Base-by-base conservation (phyloP, 2,888 invertebrate genomes). In the Sphaerophoria taeniata region DNA sequence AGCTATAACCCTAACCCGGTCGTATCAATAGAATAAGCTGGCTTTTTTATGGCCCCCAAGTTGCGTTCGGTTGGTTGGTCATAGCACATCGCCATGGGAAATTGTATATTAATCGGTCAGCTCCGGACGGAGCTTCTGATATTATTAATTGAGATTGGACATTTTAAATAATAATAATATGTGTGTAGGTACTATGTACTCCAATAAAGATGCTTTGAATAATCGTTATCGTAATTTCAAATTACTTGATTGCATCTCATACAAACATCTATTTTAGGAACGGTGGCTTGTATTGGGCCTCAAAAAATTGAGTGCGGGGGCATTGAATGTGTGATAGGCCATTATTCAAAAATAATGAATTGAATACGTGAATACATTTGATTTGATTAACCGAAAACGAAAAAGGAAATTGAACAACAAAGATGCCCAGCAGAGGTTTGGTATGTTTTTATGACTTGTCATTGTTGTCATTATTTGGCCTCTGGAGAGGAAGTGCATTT, bases 71-170 rank as follows among this genome's bases (percentile, higher is more conserved):
- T 24, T 24, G 24, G 24, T 24, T 24, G 24, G 24, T 24, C 24
- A 24, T 2, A 24, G 24, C 14, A 49, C 47, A 67, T 76, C 67
- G 24, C 34, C 67, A 53, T 67, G 39, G 61, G 67, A 67, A 43
- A 69, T 61, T 43, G 47, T 55, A 58, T 43, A 67, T 61, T 61
- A 45, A 72, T 82, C 67, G 67, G 47, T 60, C 39, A 60, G 33
- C 24, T 51, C 60, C 9, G 53, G 47, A 43, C 60, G 65, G 72
- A 71, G 72, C 76, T 60, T 82, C 61, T 63, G 43, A 72, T 61
- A 67, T 82, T 81, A 69, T 82, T 82, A 77, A 82, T 82, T 82
- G 72, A 77, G 72, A 82, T 77, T 82, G 82, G 67, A 71, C 67
- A 67, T 67, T 53, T 67, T 16, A 16, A 49, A 34, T 9, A 65